Base-by-base conservation (phyloP, 2,797 vertebrate genomes). In the Girardinus metallicus region DNA sequence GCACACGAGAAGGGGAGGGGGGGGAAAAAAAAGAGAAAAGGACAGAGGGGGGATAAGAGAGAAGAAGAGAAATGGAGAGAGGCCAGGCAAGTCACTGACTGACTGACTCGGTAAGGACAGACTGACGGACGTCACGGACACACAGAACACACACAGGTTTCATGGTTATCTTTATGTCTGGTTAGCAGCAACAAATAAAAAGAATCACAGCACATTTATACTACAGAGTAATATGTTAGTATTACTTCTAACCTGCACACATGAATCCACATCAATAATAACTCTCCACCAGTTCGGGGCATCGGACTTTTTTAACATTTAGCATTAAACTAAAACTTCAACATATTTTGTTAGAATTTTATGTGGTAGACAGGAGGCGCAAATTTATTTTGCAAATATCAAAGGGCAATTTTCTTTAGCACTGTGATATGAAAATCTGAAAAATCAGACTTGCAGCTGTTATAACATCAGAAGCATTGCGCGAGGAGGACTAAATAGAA, bases 21-120 rank as follows among this genome's bases (percentile, higher is more conserved):
- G 43, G n/a, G n/a, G n/a, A 8, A 23, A 46, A 88, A 29, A 7
- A 7, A 49, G 89, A 80, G 90, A 82, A 87, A 16, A 89, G 83
- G 88, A 85, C 15, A 82, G 88, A 85, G 77, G 87, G 66, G 86
- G 88, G 83, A 82, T 88, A 79, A 89, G 85, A 92, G 88, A 82
- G 87, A 34, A 31, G 89, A 85, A 88, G 85, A 89, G 79, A 87
- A 68, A 89, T 89, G 83, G 84, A 87, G 73, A 94, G 88, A 94
- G 87, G 86, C 91, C 89, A 83, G 89, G 94, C 90, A 91, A 89
- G 92, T 95, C 87, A 94, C 92, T 95, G 91, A 95, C 90, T 93
- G 87, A 93, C 89, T 88, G 85, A 90, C 83, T 85, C 77, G 68
- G 85, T 88, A 80, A 85, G 85, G 66, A 87, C 82, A 84, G 81